Conservation (phyloP, 2,888 invertebrate genomes). For the Loripinus fragilis region DNA sequence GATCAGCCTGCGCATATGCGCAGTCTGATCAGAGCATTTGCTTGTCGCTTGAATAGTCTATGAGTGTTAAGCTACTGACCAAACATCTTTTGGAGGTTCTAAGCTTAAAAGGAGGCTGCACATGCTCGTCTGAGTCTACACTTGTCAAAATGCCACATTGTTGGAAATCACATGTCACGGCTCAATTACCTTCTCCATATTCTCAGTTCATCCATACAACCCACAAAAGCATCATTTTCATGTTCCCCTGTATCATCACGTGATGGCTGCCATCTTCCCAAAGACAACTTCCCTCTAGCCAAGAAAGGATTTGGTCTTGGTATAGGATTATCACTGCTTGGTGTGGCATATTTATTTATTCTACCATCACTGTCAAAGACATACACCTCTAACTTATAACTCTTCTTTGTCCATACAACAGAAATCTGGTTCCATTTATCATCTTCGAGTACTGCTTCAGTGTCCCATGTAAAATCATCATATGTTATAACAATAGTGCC, state of each 20-base stretch:
- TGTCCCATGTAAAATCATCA: conserved; percentile 26
- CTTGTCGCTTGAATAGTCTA: no score
- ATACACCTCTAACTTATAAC: conserved; percentile 23
- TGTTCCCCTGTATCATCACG: background rate
- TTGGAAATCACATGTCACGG: no score
- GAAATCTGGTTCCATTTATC: conserved; percentile 48
- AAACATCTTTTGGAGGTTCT: no score
- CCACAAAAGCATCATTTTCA: background rate
- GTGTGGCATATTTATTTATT: background rate
- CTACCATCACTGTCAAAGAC: conserved; percentile 17
- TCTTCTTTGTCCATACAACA: conserved; percentile 28
- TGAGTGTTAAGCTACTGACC: no score
- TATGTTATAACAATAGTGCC: conserved; percentile 36
- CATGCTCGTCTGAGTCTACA: no score
- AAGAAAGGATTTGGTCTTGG: conserved; percentile 25
- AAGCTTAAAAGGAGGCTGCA: no score
- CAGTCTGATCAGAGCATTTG: no score
- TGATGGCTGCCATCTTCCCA: conserved; percentile 30
- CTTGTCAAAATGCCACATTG: no score
- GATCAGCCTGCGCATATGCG: no score
- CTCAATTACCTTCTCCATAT: background rate
- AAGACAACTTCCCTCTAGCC: conserved; percentile 38
- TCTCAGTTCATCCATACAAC: background rate
- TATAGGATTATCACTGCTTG: background rate
- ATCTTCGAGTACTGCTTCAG: conserved; percentile 31